Conservation (phyloP, 2,888 invertebrate species). For the Thyatira batis region DNA sequence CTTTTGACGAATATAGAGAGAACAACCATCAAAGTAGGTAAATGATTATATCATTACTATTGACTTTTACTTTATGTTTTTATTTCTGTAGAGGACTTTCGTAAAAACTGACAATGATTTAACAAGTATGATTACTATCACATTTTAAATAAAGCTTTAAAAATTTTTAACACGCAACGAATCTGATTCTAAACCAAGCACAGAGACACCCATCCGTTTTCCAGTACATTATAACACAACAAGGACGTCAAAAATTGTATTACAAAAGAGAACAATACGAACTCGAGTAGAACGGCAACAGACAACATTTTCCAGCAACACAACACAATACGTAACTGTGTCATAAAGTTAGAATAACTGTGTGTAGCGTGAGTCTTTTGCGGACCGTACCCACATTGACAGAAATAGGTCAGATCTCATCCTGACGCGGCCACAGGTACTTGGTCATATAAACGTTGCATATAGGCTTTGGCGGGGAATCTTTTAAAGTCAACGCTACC, state of each 20-base stretch:
- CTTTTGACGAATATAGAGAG: too few relatives aligned
- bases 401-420: slow-evolving; percentile 52
- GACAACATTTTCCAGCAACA: neutral
- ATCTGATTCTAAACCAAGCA: too few relatives aligned
- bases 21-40: too few relatives aligned
- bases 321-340: slow-evolving; percentile 13
- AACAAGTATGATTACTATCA: too few relatives aligned
- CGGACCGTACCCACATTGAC: slow-evolving; percentile 40
- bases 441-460: slow-evolving; percentile 23
- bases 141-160: too few relatives aligned
- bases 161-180: too few relatives aligned
- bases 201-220: neutral
- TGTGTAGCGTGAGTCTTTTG: slow-evolving; percentile 30
- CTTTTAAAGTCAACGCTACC: slow-evolving; percentile 7
- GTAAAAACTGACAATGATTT: too few relatives aligned
- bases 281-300: neutral
- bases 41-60: too few relatives aligned
- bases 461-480: slow-evolving; percentile 16
- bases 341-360: slow-evolving; percentile 30
- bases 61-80: too few relatives aligned
- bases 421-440: slow-evolving; percentile 30
- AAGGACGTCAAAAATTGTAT: neutral
- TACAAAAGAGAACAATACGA: neutral
- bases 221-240: neutral
- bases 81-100: too few relatives aligned